Base-by-base conservation (phyloP, 2,888 invertebrate genomes). In the Endomychus coccineus region DNA sequence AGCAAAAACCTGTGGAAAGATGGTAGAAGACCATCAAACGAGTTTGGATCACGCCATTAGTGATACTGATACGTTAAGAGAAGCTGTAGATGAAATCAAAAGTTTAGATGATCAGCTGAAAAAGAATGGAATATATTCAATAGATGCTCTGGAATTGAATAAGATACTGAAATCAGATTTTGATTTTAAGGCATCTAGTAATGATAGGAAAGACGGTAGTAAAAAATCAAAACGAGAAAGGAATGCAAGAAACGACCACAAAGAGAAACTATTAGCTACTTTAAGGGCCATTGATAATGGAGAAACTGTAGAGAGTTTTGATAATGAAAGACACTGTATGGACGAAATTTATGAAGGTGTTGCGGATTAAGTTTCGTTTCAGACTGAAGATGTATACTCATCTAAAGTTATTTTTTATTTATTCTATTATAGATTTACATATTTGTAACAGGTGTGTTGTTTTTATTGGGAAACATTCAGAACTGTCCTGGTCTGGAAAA, bases 261-360 rank as follows among this genome's bases (percentile, higher is more conserved):
- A 77, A 52, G 68, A 68, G 30, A 74, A 76, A 51, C 57, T 80
- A 24, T 62, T 80, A 33, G 78, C 76, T 9, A 74, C 76, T 2
- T 66, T 80, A 40, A 74, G 75, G 50, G 76, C 75, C 13, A 79
- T 80, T 42, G 79, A 79, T 52, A 67, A 73, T 43, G 67, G 65
- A 3, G 65, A 67, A 35, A 56, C 53, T 34, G 38, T 63, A 17
- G 61, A 62, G 16, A 37, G 22, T 11, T 37, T 31, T n/a, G 36
- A 32, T 13, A 37, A 37, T 19, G 36, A 32, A 16, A 21, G 25
- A n/a, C n/a, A 16, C 23, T 24, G 24, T 11, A 36, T 17, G 24
- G 29, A 29, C 12, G 36, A 36, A 36, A 36, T 36, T 36, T 36
- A 29, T 23, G 11, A 35, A 14, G 28, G 23, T 35, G 27, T 35